Base-by-base conservation (phyloP, 2,113 vertebrate species). In the Holacanthus passer region DNA sequence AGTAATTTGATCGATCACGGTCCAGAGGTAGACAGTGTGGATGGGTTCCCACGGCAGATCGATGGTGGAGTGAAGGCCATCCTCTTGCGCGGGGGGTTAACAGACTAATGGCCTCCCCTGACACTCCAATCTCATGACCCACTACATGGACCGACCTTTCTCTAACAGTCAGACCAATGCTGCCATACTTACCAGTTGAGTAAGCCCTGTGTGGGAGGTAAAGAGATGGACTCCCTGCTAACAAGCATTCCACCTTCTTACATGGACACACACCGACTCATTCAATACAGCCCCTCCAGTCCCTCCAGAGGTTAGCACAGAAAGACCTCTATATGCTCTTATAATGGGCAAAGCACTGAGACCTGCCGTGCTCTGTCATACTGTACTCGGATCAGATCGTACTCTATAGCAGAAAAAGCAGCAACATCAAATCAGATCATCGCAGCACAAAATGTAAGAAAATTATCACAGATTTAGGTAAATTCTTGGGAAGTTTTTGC, bases 71-170 rank as follows among this genome's bases (percentile, higher is more conserved):
- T 82, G 83, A 82, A 89, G 77, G 53, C 84, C 74, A 73, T 74
- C 76, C 77, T 81, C 71, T 83, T 65, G 81, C 77, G 64, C 55
- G 5, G 53, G 37, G 62, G 83, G 92, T 92, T 89, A 94, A 92
- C 86, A 82, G 82, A 81, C 88, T 94, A 93, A 94, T 93, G 89
- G 75, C 82, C 82, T 91, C 88, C 91, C 87, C 71, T 84, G 87
- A 89, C 82, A 72, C 89, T 82, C 50, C 88, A 77, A 73, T 88
- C 87, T 90, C 85, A 62, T 55, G 73, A 76, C 82, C 80, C 82
- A 82, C 77, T 79, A 56, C 77, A 66, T 41, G 70, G 45, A 41
- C 53, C 32, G 77, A 70, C 79, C 73, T 86, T 87, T 87, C 48
- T 79, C 27, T 39, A 83, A 68, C 83, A 78, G 68, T 72, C 63